Evolutionary conservation across 2,797 vertebrate genomes (phyloP), one percentile per base, ranked within the genome.

Genomic region (Coilia nasus): DNA sequence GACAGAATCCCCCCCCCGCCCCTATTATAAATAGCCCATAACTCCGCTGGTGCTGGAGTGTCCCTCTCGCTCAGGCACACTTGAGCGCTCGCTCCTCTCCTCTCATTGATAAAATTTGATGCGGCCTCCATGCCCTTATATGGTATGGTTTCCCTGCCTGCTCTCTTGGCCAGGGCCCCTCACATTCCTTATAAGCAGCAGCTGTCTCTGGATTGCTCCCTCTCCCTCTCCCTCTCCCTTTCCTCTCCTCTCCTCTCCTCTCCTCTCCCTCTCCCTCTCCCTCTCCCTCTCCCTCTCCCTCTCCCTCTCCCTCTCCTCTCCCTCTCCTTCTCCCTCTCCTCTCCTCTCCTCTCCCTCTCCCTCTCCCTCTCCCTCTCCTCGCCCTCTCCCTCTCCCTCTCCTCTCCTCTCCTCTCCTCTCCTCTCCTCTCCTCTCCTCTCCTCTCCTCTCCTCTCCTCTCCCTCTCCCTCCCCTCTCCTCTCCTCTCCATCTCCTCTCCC

Each of bases 111-210:
- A 98, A 98, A 97, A 97, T 96, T 95, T 94, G 96, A 94, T 94
- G 95, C 92, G 90, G 96, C 96, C 97, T 98, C 96, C 95, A 93
- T 97, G 96, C 91, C 98, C 97, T 97, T 98, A 98, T 98, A 99
- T 97, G 97, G 98, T 96, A 94, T 95, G 95, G 95, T 98, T 97
- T 97, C 97, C 97, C 97, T 93, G 93, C 92, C 92, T 89, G 90
- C 87, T 91, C 89, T 91, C 92, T 96, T 97, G 97, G 96, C 97
- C 94, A 94, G 93, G 96, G 97, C 97, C 96, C 93, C 97, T 97
- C 91, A 91, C 98, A 99, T 99, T 99, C 98, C 97, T 97, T 97
- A 97, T 97, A 96, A 96, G 96, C 97, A 97, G 97, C 98, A 99
- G 98, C 98, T 98, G 98, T 98, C 95, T 95, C 94, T 94, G 91